phyloP scores from a whole-genome alignment of 2,888 invertebrate genomes.

The Dryococelus australis region DNA sequence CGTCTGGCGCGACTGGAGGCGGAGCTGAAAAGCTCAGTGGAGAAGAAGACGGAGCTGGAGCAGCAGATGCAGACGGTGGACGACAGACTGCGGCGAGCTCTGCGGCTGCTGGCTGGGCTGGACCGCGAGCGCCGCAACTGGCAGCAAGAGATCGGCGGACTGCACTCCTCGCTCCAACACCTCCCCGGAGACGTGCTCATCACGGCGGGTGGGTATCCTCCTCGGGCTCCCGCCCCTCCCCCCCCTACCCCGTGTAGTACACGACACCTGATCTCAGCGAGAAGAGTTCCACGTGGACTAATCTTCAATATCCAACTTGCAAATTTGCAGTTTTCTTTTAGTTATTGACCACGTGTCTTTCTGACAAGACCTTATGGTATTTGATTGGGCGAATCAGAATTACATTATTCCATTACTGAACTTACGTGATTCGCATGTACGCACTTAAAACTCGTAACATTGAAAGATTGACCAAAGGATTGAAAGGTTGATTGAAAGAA shows the following conservation, averaged over 20 bases:
- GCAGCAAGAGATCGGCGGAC: conserved; percentile 71
- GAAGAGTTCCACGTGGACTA: too few relatives aligned
- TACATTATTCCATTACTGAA: too few relatives aligned
- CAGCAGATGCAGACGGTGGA: conserved; percentile 78
- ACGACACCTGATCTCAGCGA: not conserved
- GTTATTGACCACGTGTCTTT: too few relatives aligned
- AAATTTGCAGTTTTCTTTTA: too few relatives aligned
- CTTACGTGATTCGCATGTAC: too few relatives aligned
- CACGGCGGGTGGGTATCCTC: conserved; percentile 61
- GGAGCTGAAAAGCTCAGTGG: conserved; percentile 75
- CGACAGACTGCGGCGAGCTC: conserved; percentile 79
- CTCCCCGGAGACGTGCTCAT: conserved; percentile 77
- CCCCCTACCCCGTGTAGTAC: not conserved
- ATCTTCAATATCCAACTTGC: too few relatives aligned
- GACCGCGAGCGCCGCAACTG: conserved; percentile 76
- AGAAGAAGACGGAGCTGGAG: conserved; percentile 74
- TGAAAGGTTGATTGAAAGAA: too few relatives aligned
- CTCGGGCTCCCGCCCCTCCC: not conserved
- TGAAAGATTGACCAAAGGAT: too few relatives aligned
- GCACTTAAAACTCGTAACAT: too few relatives aligned
- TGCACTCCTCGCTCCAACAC: conserved; percentile 65
- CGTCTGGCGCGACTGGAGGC: conserved; percentile 78
- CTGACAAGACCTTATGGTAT: too few relatives aligned
- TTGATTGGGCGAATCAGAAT: too few relatives aligned
- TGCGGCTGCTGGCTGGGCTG: conserved; percentile 72